Base-by-base conservation (phyloP, 2,797 vertebrate species). In the Anableps anableps region DNA sequence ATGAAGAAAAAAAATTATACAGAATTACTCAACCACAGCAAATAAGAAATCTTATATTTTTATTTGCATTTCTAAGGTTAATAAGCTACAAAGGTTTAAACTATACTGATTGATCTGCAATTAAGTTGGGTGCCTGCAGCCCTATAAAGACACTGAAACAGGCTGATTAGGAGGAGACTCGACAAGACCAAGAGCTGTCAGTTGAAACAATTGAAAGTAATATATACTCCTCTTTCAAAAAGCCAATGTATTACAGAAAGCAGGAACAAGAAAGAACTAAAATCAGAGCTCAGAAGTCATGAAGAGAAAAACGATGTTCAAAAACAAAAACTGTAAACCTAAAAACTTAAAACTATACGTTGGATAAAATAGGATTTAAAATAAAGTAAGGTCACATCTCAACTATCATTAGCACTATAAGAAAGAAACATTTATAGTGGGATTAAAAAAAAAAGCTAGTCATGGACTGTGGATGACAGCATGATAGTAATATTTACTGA, bases 101-200 rank as follows among this genome's bases (percentile, higher is more conserved):
- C 5, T 68, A 68, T 71, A n/a, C 41, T 29, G 43, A 71, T 11
- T 41, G 51, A 41, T 55, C 74, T 75, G 53, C 38, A 75, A 38
- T 75, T 60, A 29, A 58, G 38, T 43, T 41, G 38, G n/a, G 51
- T 43, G 53, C 38, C 53, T 60, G 8, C 8, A 55, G 38, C 55
- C 38, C 17, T 60, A 43, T n/a, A n/a, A 58, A 58, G 48, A 41
- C 38, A 58, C 53, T 36, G 50, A 38, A 75, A 38, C 16, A 43
- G 51, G 36, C 50, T 75, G 73, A 58, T 41, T 45, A 45, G 26
- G 14, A 45, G 41, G n/a, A 71, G 4, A 43, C 14, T 43, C 58
- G 51, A 58, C 34, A 19, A 23, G 73, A 74, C 51, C 41, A 53
- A 74, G 38, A 16, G 38, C 26, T 45, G 53, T 75, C 51, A 43